Base-by-base conservation (phyloP, 2,888 invertebrate genomes). In the Nymphalis urticae region DNA sequence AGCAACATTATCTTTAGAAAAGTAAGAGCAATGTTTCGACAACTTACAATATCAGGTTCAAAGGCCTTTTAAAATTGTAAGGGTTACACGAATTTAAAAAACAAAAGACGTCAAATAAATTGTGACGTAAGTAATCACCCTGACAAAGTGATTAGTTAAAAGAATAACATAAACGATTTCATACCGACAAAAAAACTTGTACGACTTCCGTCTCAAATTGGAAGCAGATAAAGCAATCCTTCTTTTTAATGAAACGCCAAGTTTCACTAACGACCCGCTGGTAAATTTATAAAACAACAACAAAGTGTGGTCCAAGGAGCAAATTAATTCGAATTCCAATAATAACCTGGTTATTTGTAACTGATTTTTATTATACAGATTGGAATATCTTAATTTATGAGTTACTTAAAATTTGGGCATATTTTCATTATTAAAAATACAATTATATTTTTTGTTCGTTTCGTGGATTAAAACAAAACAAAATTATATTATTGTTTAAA, bases 231-330 rank as follows among this genome's bases (percentile, higher is more conserved):
- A 72, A 82, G 80, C 79, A 84, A 86, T 86, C 80, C 83, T 85
- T 86, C 83, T 85, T 85, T 85, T 84, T 82, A 84, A 86, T 81
- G 82, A 84, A 87, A 87, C 79, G 85, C 85, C 86, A 85, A 85
- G 82, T 84, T 84, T 80, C 76, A 78, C 82, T 85, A 88, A 88
- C 86, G 84, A 86, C 81, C 81, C 74, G 66, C 71, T 65, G 62
- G 64, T 69, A 58, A 78, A 80, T 82, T 75, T 78, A 74, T 80
- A 81, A 69, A 84, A 83, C 79, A 82, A 80, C 77, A 78, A 80
- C 77, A 77, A 2, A 13, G 16, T 10, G 61, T 60, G 66, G 61
- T 61, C 53, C 53, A 61, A 53, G 32, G 48, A 13, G 13, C 4
- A 32, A 64, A 64, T 47, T 64, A 32, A n/a, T 64, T 50, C 48